Percentiles rank a stretch among this genome's conserved stretches.
Conservation (phyloP, 2,797 vertebrate species). For the Oophaga sylvatica region DNA sequence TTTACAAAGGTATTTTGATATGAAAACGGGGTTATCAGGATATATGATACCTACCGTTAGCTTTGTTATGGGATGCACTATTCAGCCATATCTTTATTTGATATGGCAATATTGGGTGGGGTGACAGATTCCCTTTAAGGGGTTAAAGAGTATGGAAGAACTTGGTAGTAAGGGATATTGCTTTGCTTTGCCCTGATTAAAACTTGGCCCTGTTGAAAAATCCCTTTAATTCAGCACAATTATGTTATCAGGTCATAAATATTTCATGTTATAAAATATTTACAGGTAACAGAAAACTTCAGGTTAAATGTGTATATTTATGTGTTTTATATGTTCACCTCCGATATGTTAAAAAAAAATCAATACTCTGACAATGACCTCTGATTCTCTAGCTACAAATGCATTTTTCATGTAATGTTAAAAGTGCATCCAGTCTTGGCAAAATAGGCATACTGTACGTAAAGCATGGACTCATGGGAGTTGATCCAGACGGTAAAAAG, state of each 20-base stretch:
- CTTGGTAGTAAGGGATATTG: background rate
- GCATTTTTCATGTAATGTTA: conserved; percentile 50
- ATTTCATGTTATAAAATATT: background rate
- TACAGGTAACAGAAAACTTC: background rate
- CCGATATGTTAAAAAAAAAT: background rate
- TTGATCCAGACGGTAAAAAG: background rate
- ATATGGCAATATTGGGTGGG: no score
- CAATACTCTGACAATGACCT: conserved; percentile 24
- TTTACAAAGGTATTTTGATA: no score
- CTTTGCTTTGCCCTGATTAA: background rate
- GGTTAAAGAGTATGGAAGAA: background rate
- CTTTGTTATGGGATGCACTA: no score
- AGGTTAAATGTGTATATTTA: background rate
- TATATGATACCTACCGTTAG: no score
- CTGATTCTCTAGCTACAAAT: conserved; percentile 21
- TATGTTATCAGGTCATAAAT: background rate
- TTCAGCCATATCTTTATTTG: no score
- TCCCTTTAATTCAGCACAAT: background rate
- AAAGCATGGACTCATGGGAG: conserved; percentile 37
- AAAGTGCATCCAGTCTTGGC: background rate
- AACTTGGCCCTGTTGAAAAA: background rate
- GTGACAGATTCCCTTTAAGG: no score
- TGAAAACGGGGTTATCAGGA: no score
- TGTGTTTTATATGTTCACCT: background rate
- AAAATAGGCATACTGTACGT: background rate